phyloP scores from a whole-genome alignment of 1,140 invertebrate genomes.

The Megathymus violae region DNA sequence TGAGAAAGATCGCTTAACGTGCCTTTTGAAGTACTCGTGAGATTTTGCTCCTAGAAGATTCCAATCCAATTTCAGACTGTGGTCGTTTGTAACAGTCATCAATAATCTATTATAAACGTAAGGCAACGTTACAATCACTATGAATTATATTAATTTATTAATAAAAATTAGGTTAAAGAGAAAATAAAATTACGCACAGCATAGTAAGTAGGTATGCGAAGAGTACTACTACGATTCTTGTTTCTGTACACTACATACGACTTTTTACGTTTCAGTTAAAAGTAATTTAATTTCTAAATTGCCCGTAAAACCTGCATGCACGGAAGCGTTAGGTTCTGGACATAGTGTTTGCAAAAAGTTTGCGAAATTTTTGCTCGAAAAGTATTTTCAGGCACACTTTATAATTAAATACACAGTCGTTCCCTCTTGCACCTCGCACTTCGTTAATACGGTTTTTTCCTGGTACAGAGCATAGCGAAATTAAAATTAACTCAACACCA shows the following conservation, averaged over 20 bases:
- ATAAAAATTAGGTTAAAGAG: too few relatives aligned
- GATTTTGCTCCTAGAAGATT: too few relatives aligned
- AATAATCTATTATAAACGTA: too few relatives aligned
- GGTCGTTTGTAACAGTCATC: too few relatives aligned
- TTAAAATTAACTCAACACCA: conserved; percentile 47
- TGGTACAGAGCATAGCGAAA: conserved; percentile 38
- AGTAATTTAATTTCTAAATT: conserved; percentile 33
- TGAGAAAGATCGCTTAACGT: too few relatives aligned
- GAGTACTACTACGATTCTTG: neutral
- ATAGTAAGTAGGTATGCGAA: neutral
- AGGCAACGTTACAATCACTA: too few relatives aligned
- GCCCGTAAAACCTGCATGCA: conserved; percentile 31
- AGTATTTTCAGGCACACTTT: conserved; percentile 47
- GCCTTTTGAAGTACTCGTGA: too few relatives aligned
- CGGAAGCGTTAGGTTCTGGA: conserved; percentile 28
- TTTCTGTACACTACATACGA: conserved; percentile 9
- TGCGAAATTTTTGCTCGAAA: conserved; percentile 18
- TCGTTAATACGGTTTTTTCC: conserved; percentile 38
- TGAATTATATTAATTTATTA: too few relatives aligned
- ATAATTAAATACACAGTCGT: conserved; percentile 48
- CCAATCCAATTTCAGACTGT: too few relatives aligned
- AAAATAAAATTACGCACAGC: neutral
- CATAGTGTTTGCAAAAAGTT: conserved; percentile 27
- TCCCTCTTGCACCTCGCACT: conserved; percentile 37
- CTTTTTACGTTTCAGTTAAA: conserved; percentile 10